Evolutionary conservation across 2,888 invertebrate genomes (phyloP).

Genomic region (Hypercompe scribonia): DNA sequence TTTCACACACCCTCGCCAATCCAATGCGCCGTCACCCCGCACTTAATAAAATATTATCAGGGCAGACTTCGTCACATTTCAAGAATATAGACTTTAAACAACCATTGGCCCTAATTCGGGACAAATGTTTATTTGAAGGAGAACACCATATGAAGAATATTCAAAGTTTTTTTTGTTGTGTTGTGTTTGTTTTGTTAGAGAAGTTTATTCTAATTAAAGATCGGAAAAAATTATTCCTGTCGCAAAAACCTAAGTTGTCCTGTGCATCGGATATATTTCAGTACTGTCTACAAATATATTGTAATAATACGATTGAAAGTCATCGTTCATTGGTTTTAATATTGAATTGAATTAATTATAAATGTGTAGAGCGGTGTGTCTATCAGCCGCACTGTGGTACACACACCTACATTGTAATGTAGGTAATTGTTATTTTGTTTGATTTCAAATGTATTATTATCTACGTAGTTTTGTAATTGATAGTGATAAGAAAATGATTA

Average conservation of each 20-base stretch:
- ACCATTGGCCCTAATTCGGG: constrained; percentile 31
- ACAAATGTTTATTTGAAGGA: constrained; percentile 22
- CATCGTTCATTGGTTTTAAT: background rate
- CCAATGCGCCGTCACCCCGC: constrained; percentile 55
- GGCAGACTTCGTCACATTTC: constrained; percentile 78
- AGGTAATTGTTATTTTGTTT: background rate
- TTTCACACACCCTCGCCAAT: constrained; percentile 69
- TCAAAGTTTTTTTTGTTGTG: too few species aligned
- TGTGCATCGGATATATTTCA: too few species aligned
- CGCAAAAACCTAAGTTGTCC: too few species aligned
- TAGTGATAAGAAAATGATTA: background rate
- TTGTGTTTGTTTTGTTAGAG: background rate
- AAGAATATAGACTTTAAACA: constrained; percentile 56
- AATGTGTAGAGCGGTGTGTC: background rate
- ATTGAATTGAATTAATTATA: background rate
- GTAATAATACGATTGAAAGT: background rate
- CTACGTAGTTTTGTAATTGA: background rate
- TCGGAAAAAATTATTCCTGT: too few species aligned
- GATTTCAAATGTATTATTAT: background rate
- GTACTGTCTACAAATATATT: too few species aligned
- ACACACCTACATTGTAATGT: background rate
- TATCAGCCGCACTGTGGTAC: background rate
- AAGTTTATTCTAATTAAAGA: too few species aligned
- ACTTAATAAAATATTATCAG: constrained; percentile 78
- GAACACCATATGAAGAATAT: background rate